Percentiles rank a stretch among this genome's conserved stretches.
These are phyloP conservation scores for Odontocolon sp. DNA, from an alignment of 2,888 invertebrate species.

Conservation along the genomic window DNA sequence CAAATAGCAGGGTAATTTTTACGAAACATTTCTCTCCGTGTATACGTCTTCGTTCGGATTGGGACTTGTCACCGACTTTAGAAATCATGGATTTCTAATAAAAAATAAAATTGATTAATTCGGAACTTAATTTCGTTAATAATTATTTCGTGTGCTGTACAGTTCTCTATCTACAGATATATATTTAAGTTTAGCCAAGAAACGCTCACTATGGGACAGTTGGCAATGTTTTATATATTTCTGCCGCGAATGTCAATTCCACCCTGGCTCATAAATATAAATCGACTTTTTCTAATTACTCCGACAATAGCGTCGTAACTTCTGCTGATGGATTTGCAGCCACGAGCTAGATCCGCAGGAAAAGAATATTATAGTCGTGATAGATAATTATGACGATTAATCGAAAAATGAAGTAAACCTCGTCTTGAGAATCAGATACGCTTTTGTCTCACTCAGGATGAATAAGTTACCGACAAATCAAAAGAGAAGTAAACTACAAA, in stretches of 20 bases:
- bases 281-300: slow-evolving; percentile 76
- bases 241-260: slow-evolving; percentile 37
- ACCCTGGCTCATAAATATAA: slow-evolving; percentile 77
- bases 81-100: too few species aligned
- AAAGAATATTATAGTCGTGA: slow-evolving; percentile 29
- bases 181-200: background rate
- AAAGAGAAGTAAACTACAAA: too few species aligned
- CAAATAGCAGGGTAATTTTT: too few species aligned
- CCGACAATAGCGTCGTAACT: slow-evolving; percentile 52
- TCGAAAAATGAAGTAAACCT: slow-evolving; percentile 54
- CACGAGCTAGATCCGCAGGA: slow-evolving; percentile 32
- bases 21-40: too few species aligned
- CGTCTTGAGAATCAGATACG: background rate
- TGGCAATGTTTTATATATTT: slow-evolving; percentile 15
- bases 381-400: slow-evolving; percentile 56
- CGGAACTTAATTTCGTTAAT: too few species aligned
- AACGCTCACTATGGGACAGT: background rate
- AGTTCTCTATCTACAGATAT: background rate
- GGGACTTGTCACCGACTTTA: too few species aligned
- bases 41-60: too few species aligned
- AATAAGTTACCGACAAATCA: too few species aligned
- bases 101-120: too few species aligned
- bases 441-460: too few species aligned
- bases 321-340: slow-evolving; percentile 33
- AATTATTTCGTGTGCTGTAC: too few species aligned